phyloP scores from a whole-genome alignment of 2,888 invertebrate species.

The Lomographa bimaculata region DNA sequence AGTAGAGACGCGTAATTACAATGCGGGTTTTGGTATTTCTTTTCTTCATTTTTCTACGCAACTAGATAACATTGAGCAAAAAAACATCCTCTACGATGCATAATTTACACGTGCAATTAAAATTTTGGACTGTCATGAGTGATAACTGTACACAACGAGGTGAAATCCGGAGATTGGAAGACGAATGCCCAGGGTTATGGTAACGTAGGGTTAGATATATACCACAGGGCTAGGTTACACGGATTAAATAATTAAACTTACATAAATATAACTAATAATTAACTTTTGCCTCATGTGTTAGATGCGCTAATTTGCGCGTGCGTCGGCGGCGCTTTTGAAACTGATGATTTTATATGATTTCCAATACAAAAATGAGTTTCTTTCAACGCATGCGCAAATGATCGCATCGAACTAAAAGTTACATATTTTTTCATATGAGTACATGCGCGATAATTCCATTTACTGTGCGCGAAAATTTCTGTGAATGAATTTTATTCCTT shows the following conservation, averaged over 20 bases:
- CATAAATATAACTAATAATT: constrained; percentile 43
- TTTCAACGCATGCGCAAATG: constrained; percentile 3
- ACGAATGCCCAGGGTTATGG: constrained; percentile 73
- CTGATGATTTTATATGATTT: constrained; percentile 20
- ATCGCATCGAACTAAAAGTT: not conserved
- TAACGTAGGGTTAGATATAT: constrained; percentile 59
- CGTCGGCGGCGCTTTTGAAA: constrained; percentile 14
- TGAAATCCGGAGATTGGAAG: constrained; percentile 58
- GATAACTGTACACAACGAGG: constrained; percentile 74
- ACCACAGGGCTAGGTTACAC: constrained; percentile 37
- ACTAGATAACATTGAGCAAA: constrained; percentile 76
- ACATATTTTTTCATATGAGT: not conserved
- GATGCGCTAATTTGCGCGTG: constrained; percentile 6
- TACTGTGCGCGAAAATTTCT: constrained; percentile 11
- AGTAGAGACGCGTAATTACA: constrained; percentile 42
- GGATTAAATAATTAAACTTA: constrained; percentile 39
- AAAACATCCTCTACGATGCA: constrained; percentile 37
- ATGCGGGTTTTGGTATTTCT: constrained; percentile 63
- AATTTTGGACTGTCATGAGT: constrained; percentile 29
- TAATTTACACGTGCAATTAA: constrained; percentile 34
- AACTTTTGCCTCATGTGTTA: constrained; percentile 22
- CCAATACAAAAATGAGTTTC: constrained; percentile 27
- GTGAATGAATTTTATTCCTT: constrained; percentile 3
- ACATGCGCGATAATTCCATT: constrained; percentile 6
- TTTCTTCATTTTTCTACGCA: constrained; percentile 51